Conservation (phyloP, 2,113 vertebrate genomes). For the Engystomops pustulosus region DNA sequence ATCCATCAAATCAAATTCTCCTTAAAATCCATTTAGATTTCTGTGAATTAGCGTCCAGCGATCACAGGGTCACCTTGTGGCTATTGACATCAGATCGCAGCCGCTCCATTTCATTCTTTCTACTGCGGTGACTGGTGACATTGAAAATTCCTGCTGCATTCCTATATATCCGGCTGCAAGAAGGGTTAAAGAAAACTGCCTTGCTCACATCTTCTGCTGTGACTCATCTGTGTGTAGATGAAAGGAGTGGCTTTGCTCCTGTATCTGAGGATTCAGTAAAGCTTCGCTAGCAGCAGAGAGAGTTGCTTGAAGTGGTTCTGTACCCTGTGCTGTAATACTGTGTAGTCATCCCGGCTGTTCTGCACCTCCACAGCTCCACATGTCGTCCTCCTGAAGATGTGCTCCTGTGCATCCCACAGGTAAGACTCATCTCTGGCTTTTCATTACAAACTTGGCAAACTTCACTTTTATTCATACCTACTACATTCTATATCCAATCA, state of each 20-base stretch:
- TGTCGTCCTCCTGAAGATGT: constrained; percentile 32
- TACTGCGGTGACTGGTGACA: not conserved
- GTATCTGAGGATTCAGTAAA: constrained; percentile 41
- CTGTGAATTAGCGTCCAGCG: not conserved
- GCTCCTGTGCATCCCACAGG: constrained; percentile 40
- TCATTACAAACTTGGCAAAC: constrained; percentile 31
- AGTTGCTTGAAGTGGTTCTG: constrained; percentile 27
- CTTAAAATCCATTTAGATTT: not conserved
- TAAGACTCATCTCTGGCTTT: constrained; percentile 25
- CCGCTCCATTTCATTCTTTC: not conserved
- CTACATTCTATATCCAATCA: not conserved
- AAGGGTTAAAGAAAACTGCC: constrained; percentile 48
- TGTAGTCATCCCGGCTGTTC: not conserved
- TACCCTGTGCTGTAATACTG: constrained; percentile 11
- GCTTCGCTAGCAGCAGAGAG: constrained; percentile 41
- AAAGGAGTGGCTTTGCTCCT: constrained; percentile 53
- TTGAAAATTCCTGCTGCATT: constrained; percentile 3
- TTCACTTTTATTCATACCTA: not conserved
- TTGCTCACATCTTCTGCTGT: constrained; percentile 47
- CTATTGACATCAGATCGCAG: not conserved
- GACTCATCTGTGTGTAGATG: constrained; percentile 58
- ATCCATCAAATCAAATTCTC: not conserved
- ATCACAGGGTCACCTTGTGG: constrained; percentile 17
- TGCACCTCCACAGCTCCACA: not conserved
- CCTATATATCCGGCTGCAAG: not conserved